A percentile compares a stretch with the other conserved stretches of the same genome.
Conservation (phyloP, 2,888 invertebrate genomes). For the Euspilapteryx auroguttella region DNA sequence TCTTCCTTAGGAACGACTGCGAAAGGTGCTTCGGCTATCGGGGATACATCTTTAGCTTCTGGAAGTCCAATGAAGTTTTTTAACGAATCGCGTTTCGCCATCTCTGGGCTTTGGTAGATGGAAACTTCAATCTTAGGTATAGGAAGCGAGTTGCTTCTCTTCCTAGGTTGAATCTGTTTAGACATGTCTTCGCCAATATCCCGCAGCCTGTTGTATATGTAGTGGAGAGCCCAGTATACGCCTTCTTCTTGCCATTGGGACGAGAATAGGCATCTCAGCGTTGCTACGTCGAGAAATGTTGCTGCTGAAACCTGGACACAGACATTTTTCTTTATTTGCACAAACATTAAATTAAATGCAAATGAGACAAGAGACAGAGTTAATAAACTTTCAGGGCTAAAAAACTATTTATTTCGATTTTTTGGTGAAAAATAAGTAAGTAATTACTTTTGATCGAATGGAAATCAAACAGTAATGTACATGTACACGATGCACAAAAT, state of each 20-base stretch:
- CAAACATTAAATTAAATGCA: no score
- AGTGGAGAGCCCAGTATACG: constrained; percentile 95
- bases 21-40: constrained; percentile 59
- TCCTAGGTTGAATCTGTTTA: constrained; percentile 76
- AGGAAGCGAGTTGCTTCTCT: constrained; percentile 90
- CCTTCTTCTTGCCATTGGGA: constrained; percentile 99
- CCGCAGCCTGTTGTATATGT: constrained; percentile 85
- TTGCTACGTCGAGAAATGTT: constrained; percentile 95
- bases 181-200: constrained; percentile 86
- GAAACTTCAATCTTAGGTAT: constrained; percentile 92
- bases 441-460: no score
- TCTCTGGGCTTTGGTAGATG: constrained; percentile 76
- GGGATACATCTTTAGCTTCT: constrained; percentile 68
- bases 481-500: no score
- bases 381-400: no score
- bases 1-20: constrained; percentile 20
- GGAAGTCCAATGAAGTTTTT: constrained; percentile 81
- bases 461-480: no score
- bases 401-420: no score
- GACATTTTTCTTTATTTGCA: no score
- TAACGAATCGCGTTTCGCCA: constrained; percentile 64
- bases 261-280: constrained; percentile 92
- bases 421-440: no score
- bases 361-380: no score
- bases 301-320: constrained; percentile 80